Evolutionary conservation across 1,140 invertebrate genomes (phyloP).

Genomic region (Aphidius ervi): DNA sequence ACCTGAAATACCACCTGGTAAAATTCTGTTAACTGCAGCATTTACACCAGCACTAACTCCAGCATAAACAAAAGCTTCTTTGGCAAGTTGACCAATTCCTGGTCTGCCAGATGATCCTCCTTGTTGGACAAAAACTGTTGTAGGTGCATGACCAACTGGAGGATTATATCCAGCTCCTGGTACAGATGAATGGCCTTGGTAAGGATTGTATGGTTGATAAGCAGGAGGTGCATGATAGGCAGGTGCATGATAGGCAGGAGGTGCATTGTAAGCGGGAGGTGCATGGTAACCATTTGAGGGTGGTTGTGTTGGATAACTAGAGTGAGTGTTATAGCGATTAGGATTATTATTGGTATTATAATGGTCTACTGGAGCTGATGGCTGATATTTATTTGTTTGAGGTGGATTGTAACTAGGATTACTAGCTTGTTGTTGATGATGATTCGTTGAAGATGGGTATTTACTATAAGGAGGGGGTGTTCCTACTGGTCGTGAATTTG

Average conservation of each 20-base stretch:
- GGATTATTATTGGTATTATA: not conserved
- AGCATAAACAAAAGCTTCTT: conserved; percentile 50
- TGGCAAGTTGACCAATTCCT: conserved; percentile 49
- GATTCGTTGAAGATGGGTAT: not conserved
- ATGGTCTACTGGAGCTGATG: not conserved
- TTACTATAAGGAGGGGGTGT: not conserved
- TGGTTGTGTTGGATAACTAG: not conserved
- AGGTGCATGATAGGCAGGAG: conserved; percentile 23
- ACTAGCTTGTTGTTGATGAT: not conserved
- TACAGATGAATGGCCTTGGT: conserved; percentile 29
- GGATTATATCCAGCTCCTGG: conserved; percentile 30
- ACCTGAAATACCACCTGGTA: conserved; percentile 46
- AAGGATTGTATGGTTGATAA: conserved; percentile 34
- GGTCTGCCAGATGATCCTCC: conserved; percentile 33
- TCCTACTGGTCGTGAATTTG: no score
- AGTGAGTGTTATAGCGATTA: not conserved
- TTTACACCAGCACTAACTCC: conserved; percentile 48
- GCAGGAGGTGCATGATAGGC: conserved; percentile 17
- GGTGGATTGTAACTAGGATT: not conserved
- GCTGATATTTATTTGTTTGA: not conserved
- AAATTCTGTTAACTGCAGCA: conserved; percentile 45
- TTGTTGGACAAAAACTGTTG: conserved; percentile 39
- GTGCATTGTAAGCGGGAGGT: conserved; percentile 5
- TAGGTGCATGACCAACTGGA: conserved; percentile 31
- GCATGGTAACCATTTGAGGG: not conserved